phyloP scores from a whole-genome alignment of 2,113 vertebrate species.

The Dendropsophus ebraccatus region DNA sequence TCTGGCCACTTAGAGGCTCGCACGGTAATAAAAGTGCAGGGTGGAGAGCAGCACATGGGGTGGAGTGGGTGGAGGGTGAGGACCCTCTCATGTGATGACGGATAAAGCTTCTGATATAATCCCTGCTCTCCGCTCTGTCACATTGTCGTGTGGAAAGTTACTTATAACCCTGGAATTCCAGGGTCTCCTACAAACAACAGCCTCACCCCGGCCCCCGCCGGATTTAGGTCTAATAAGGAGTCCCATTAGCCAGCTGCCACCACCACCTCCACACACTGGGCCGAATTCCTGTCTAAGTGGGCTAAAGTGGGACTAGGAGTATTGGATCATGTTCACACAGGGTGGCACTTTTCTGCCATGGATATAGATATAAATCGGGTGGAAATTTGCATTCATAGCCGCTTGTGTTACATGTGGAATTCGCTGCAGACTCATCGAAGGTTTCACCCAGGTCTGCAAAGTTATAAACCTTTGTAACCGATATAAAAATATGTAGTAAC shows the following conservation, averaged over 20 bases:
- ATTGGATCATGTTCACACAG: too few species aligned
- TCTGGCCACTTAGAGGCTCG: neutral
- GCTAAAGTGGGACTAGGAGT: too few species aligned
- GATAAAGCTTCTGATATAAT: slow-evolving; percentile 7
- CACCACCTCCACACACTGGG: neutral
- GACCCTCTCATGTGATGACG: neutral
- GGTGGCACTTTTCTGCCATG: too few species aligned
- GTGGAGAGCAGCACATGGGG: neutral
- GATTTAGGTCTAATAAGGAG: slow-evolving; percentile 16
- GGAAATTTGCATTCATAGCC: too few species aligned
- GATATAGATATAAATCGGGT: too few species aligned
- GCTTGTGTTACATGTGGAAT: too few species aligned
- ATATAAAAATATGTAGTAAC: too few species aligned
- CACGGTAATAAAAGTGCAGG: neutral
- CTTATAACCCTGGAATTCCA: slow-evolving; percentile 1
- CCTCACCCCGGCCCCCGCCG: neutral
- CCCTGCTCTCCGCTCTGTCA: neutral
- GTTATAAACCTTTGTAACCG: too few species aligned
- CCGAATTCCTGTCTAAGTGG: neutral
- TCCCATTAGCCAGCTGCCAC: slow-evolving; percentile 8
- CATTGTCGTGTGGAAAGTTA: neutral
- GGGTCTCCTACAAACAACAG: neutral
- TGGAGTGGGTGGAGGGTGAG: neutral
- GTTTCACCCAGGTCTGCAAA: too few species aligned
- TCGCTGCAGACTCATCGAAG: too few species aligned